Evolutionary conservation across 2,888 invertebrate genomes (phyloP), one percentile per base, ranked within the genome.

Genomic region (Yponomeuta plumbellus): DNA sequence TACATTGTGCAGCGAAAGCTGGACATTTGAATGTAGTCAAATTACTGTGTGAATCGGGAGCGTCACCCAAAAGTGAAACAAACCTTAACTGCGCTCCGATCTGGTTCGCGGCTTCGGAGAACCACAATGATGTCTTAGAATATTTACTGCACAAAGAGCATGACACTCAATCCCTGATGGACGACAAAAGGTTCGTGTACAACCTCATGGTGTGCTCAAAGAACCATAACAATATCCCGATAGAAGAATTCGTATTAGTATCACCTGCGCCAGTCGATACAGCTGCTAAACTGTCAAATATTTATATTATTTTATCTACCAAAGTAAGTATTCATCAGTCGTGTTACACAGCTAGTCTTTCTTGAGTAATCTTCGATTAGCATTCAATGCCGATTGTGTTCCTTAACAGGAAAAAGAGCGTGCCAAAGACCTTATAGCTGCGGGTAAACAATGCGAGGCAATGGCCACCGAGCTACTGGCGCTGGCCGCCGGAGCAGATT

Each of bases 221-320:
- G 85, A 97, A 97, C 88, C 94, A 97, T 88, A 96, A 97, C 79
- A 98, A 99, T 85, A 96, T 97, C 77, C 98, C 99, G 0, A 97
- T 99, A 70, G 97, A 98, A 81, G 99, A 99, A 83, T 99, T 99
- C 84, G 96, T 99, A 34, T 92, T 99, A 68, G 97, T 98, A n/a
- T 99, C 99, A 0, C 98, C 98, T n/a, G 99, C 99, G 4, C 99
- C 99, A 0, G 98, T 99, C 39, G 99, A 99, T 82, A 98, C 99
- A 17, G 99, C 99, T 22, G 99, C 99, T 67, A 99, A 99, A 88
- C 91, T 99, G 71, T 98, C 99, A 0, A 97, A 97, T 80, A 97
- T 97, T 75, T 95, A 97, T 76, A 95, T 97, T 69, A 94, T 93
- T 71, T 92, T 98, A 72, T 98, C 98, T 13, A 96, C 95, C 71